These are phyloP conservation scores for Neoarius graeffei DNA, from an alignment of 2,113 vertebrate species.

Conservation along the genomic window DNA sequence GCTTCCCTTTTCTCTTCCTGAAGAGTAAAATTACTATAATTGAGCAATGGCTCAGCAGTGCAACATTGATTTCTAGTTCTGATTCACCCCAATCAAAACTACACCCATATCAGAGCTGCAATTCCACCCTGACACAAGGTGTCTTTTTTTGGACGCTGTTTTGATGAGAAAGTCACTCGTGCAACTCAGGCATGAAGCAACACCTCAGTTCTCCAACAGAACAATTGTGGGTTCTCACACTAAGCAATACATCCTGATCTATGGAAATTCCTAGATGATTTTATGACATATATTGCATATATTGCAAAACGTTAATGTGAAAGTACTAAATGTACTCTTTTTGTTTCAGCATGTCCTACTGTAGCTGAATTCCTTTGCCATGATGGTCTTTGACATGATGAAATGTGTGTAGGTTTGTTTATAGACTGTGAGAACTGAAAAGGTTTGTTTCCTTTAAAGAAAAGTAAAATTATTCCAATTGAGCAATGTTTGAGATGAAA, in stretches of 20 bases:
- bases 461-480: not conserved
- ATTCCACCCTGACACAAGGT: constrained; percentile 18
- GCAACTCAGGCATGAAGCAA: constrained; percentile 47
- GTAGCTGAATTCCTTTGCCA: no score
- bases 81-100: not conserved
- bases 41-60: constrained; percentile 43
- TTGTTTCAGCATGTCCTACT: not conserved
- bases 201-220: constrained; percentile 24
- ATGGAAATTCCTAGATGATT: not conserved
- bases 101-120: constrained; percentile 13
- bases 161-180: constrained; percentile 39
- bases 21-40: constrained; percentile 46
- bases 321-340: not conserved
- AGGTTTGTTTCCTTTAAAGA: not conserved
- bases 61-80: not conserved
- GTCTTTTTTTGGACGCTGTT: constrained; percentile 27
- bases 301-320: not conserved
- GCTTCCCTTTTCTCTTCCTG: constrained; percentile 56
- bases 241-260: constrained; percentile 34
- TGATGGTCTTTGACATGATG: no score
- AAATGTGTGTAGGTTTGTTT: no score
- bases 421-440: no score
- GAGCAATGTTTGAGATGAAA: not conserved
- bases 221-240: constrained; percentile 20
- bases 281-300: no score